Conservation (phyloP, 2,888 invertebrate genomes). For the Siphlonurus alternatus region DNA sequence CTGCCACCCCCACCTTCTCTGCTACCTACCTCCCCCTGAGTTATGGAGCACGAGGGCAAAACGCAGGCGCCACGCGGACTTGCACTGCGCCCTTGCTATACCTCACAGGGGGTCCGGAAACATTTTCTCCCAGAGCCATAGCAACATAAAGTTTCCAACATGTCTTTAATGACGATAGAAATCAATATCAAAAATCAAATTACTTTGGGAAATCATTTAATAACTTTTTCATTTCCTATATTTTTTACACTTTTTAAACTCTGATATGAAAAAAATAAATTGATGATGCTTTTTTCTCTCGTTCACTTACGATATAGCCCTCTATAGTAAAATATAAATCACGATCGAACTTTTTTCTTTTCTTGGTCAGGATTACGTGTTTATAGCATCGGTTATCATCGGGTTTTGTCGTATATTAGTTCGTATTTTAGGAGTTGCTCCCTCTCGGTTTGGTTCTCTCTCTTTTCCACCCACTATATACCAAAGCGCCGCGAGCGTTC, state of each 20-base stretch:
- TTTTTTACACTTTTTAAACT: too few relatives aligned
- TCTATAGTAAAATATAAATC: not conserved
- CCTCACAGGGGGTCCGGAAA: not conserved
- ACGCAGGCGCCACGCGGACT: not conserved
- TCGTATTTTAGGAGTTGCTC: not conserved
- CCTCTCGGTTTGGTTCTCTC: not conserved
- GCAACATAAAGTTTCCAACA: not conserved
- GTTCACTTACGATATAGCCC: too few relatives aligned
- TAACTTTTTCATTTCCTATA: too few relatives aligned
- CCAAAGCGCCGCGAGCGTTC: not conserved
- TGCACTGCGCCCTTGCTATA: not conserved
- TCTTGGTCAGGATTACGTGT: not conserved
- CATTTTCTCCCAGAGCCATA: too few relatives aligned
- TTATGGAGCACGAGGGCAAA: not conserved
- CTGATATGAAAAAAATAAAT: too few relatives aligned
- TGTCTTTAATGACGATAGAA: too few relatives aligned
- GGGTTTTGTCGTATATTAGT: not conserved
- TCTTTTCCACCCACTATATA: not conserved
- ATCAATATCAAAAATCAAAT: too few relatives aligned
- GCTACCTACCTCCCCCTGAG: not conserved
- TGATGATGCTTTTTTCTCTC: too few relatives aligned
- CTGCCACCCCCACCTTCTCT: not conserved
- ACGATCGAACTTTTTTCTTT: not conserved
- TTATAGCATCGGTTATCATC: not conserved
- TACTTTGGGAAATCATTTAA: too few relatives aligned